phyloP scores from a whole-genome alignment of 2,888 invertebrate genomes.

The Adineta ricciae region DNA sequence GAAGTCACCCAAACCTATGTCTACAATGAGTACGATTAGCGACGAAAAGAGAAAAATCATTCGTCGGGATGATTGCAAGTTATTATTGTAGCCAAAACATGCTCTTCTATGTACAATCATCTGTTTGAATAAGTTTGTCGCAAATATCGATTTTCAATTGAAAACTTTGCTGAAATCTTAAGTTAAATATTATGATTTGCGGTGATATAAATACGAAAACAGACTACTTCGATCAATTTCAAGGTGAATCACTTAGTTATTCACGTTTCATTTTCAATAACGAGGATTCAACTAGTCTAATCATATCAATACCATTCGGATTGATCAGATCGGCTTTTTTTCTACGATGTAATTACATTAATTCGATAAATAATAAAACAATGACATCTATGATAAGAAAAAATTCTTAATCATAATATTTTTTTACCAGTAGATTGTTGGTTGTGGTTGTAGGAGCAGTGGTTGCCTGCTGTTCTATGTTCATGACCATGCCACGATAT shows the following conservation, averaged over 20 bases:
- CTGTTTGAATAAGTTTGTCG: neutral
- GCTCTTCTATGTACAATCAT: neutral
- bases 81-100: neutral
- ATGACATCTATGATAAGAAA: neutral
- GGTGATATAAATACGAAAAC: neutral
- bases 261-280: too few species aligned
- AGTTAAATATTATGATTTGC: neutral
- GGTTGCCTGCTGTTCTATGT: slow-evolving; percentile 7
- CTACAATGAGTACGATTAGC: too few species aligned
- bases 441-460: neutral
- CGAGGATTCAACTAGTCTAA: too few species aligned
- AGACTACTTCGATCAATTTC: neutral
- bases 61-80: neutral
- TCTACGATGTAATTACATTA: neutral
- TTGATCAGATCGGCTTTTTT: too few species aligned
- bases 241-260: neutral
- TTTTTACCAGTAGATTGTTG: neutral
- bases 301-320: too few species aligned
- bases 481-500: neutral
- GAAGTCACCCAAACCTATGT: too few species aligned
- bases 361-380: neutral
- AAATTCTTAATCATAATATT: neutral
- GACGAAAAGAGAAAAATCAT: too few species aligned
- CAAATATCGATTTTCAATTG: neutral
- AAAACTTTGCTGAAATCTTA: neutral